Evolutionary conservation across 2,113 vertebrate species (phyloP), one percentile per base, ranked within the genome.

Genomic region (Picathartes gymnocephalus): DNA sequence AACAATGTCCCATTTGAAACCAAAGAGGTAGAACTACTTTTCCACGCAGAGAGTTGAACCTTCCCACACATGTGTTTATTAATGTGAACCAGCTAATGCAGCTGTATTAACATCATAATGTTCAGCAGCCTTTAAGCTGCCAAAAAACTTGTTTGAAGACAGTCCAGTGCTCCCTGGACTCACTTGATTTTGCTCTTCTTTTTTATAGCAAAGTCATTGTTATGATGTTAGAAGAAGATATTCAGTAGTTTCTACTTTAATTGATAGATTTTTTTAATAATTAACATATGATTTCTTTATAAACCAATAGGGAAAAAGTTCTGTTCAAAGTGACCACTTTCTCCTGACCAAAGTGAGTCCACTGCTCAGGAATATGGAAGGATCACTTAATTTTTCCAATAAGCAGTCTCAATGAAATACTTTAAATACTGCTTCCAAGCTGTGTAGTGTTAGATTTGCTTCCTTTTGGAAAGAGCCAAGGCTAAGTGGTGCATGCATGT

Each of bases 71-170:
- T 4, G 39, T 92, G 76, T 76, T 85, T 93, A 79, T 94, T 95
- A 90, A 82, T 51, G 82, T 85, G 76, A 95, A 79, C 54, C 39
- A 93, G 94, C 84, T 81, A 64, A 86, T 72, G 80, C 86, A 94
- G 84, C 81, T 86, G 77, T 88, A 92, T 84, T 94, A 92, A 95
- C 84, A 86, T 76, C 47, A 60, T 79, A 42, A 51, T 24, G 35
- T 85, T 92, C 64, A 86, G 58, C 54, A 88, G 50, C 65, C 48
- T 90, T 90, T 68, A 47, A 57, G 50, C 76, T 90, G 86, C 85
- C 89, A 91, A 60, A 25, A 84, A 45, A 69, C 65, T 93, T 62
- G 76, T 95, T 92, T 95, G 92, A 97, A 90, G 92, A 31, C 23
- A 35, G 53, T 88, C 80, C 73, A 91, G 85, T 13, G 8, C 44